A percentile compares a stretch with the other conserved stretches of the same genome.
Conservation (phyloP, 2,797 vertebrate species). For the Chiloscyllium punctatum region DNA sequence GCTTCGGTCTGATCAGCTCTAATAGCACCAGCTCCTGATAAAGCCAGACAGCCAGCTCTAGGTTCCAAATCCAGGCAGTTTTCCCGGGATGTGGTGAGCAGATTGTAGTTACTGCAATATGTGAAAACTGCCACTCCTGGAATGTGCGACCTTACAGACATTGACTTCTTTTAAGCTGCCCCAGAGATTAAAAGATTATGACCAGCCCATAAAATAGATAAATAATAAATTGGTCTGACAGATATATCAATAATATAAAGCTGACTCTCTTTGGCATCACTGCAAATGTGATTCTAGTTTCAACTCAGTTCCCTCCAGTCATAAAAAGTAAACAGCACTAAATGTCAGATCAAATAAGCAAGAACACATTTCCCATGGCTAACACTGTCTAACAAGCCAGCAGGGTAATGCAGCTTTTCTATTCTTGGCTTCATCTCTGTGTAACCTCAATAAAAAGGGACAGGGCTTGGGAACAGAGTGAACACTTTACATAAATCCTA, state of each 20-base stretch:
- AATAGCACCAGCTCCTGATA: too few species aligned
- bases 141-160: not conserved
- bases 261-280: not conserved
- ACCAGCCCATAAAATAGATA: constrained; percentile 8
- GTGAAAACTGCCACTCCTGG: not conserved
- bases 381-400: not conserved
- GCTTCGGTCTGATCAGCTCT: too few species aligned
- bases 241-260: constrained; percentile 14
- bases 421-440: not conserved
- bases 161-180: not conserved
- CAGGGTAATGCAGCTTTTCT: not conserved
- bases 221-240: not conserved
- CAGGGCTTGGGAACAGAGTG: not conserved
- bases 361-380: not conserved
- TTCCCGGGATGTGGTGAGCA: not conserved
- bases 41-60: too few species aligned
- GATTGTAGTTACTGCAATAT: not conserved
- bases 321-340: not conserved
- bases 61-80: too few species aligned
- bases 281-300: not conserved
- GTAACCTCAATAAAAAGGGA: constrained; percentile 17
- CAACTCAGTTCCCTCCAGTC: not conserved
- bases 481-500: not conserved
- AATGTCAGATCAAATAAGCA: constrained; percentile 31
- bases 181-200: not conserved